Percentiles rank a stretch among this genome's conserved stretches.
Evolutionary conservation across 2,888 invertebrate species (phyloP).

Genomic region (Lasioglossum morio): DNA sequence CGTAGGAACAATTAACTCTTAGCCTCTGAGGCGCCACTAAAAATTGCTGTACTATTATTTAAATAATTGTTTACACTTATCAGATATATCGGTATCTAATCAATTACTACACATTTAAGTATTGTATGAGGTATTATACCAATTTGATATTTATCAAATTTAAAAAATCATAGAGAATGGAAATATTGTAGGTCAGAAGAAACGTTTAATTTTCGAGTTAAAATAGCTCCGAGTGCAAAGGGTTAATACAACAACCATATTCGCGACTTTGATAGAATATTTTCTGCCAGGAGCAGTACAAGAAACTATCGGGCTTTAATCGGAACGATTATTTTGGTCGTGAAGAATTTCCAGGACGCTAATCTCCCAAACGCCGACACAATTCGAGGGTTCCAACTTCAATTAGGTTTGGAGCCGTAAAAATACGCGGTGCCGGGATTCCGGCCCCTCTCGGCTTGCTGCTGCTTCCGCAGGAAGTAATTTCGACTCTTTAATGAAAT

Average conservation of each 20-base stretch:
- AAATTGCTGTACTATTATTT: no score
- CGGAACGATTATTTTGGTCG: constrained; percentile 47
- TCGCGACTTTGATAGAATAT: neutral
- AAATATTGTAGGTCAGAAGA: no score
- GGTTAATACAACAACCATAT: neutral
- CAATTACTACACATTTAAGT: no score
- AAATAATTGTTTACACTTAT: no score
- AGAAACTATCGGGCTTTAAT: constrained; percentile 27
- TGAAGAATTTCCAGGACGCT: constrained; percentile 53
- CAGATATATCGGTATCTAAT: no score
- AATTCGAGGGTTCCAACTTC: constrained; percentile 69
- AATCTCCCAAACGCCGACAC: constrained; percentile 61
- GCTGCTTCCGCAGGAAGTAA: constrained; percentile 73
- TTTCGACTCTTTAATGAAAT: constrained; percentile 78
- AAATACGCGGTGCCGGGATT: constrained; percentile 62
- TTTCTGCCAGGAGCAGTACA: neutral
- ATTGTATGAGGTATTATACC: no score
- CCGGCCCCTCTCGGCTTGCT: constrained; percentile 37
- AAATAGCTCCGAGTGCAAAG: no score
- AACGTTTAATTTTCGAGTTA: no score
- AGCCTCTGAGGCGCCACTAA: no score
- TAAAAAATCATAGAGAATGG: no score
- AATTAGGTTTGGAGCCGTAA: constrained; percentile 78
- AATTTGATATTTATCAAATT: no score
- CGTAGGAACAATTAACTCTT: no score